phyloP scores from a whole-genome alignment of 2,888 invertebrate genomes.

The Dioctria linearis region DNA sequence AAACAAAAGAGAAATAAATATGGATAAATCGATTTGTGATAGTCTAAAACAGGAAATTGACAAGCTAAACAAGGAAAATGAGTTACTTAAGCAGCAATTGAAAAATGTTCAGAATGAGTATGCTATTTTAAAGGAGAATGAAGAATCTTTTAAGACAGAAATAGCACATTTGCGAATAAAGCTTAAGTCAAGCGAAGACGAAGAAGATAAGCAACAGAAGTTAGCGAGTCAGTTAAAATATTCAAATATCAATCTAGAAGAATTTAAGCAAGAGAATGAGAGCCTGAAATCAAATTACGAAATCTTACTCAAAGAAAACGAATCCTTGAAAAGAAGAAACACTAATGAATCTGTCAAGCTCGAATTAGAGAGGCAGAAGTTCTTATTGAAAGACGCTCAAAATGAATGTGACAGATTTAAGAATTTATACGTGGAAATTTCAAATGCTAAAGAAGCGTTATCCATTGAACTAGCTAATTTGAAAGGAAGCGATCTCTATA shows the following conservation, averaged over 20 bases:
- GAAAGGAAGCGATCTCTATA: slow-evolving; percentile 72
- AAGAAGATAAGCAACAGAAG: slow-evolving; percentile 71
- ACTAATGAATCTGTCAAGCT: slow-evolving; percentile 61
- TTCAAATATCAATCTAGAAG: slow-evolving; percentile 72
- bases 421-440: slow-evolving; percentile 74
- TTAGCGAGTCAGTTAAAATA: slow-evolving; percentile 72
- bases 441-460: slow-evolving; percentile 75
- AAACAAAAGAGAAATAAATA: slow-evolving; percentile 68
- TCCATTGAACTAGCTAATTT: slow-evolving; percentile 74
- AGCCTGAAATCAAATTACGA: slow-evolving; percentile 64
- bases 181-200: slow-evolving; percentile 68
- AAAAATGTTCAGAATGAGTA: slow-evolving; percentile 67
- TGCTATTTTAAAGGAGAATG: slow-evolving; percentile 63
- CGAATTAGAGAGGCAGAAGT: slow-evolving; percentile 73
- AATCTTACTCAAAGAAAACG: slow-evolving; percentile 64
- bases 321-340: slow-evolving; percentile 60
- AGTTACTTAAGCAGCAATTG: slow-evolving; percentile 69
- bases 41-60: slow-evolving; percentile 65
- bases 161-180: slow-evolving; percentile 63
- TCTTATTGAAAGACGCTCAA: slow-evolving; percentile 73
- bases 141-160: slow-evolving; percentile 65
- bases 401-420: slow-evolving; percentile 75
- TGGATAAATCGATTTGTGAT: slow-evolving; percentile 52
- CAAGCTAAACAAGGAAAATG: slow-evolving; percentile 68
- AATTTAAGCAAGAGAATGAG: slow-evolving; percentile 65